Conservation (phyloP, 2,113 vertebrate species). For the Eclectus roratus region DNA sequence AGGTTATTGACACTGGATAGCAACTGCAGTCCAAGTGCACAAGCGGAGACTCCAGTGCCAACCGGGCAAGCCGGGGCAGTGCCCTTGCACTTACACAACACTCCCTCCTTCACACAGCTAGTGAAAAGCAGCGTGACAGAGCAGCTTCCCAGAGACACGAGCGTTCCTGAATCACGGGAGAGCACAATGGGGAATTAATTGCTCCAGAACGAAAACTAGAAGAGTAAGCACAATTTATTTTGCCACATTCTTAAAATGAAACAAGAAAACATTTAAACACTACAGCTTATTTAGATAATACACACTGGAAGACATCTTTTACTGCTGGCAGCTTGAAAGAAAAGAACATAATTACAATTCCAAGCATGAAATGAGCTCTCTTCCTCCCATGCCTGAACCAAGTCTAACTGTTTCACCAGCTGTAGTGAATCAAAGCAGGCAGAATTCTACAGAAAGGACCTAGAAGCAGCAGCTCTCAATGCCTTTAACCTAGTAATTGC, state of each 20-base stretch:
- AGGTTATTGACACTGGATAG: not conserved
- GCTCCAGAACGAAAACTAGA: not conserved
- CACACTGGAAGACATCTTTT: slow-evolving; percentile 60
- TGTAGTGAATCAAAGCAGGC: slow-evolving; percentile 78
- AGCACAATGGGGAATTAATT: not conserved
- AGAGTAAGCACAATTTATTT: slow-evolving; percentile 50
- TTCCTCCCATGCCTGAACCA: slow-evolving; percentile 71
- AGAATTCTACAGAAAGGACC: slow-evolving; percentile 41
- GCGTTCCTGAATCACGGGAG: not conserved
- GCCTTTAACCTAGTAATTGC: slow-evolving; percentile 66
- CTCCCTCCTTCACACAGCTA: not conserved
- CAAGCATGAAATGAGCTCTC: slow-evolving; percentile 69
- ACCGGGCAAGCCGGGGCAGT: not conserved
- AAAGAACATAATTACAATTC: slow-evolving; percentile 70
- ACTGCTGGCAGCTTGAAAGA: slow-evolving; percentile 68
- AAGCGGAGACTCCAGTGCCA: not conserved
- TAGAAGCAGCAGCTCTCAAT: slow-evolving; percentile 51
- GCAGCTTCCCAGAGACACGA: not conserved
- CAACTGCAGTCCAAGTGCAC: accelerated
- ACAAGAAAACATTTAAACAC: slow-evolving; percentile 52
- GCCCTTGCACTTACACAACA: not conserved
- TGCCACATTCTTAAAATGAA: slow-evolving; percentile 49
- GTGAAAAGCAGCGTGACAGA: not conserved
- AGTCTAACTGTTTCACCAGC: slow-evolving; percentile 71
- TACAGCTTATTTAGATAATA: slow-evolving; percentile 56